Evolutionary conservation across 23 tunicate genomes (phyloP), one percentile per base, ranked within the genome.

Genomic region (Botrylloides violaceus): DNA sequence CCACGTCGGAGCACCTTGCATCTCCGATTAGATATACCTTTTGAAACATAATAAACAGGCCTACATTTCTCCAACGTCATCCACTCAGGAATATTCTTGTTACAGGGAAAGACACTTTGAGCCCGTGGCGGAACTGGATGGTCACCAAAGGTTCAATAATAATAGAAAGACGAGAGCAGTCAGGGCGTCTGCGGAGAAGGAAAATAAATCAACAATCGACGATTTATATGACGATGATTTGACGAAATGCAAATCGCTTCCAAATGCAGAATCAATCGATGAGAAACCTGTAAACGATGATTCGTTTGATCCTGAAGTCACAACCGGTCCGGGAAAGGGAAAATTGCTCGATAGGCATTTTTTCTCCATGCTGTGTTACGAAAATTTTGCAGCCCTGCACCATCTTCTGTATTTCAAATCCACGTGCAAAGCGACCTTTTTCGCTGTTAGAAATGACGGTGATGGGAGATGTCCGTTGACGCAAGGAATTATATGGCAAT

Each of bases 361-460:
- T 9, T 68, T 68, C 28, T 68, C 74, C 21, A 68, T 68, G 74
- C 58, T 68, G 6, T 68, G 74, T 35, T 68, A 36, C 74, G 74
- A 68, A 0, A 68, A 68, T 22, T 68, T 68, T 22, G 23, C 74
- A 6, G 36, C 74, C 2, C 7, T 68, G 32, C 56, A 37, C 36
- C 12, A 37, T 19, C 28, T 32, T 43, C 74, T 43, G 20, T 68
- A 68, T 36, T 19, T 68, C 27, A 35, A 32, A 43, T 68, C 74
- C 15, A 43, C 37, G 18, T 68, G 15, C 29, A 39, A 37, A 68
- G 21, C 37, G 58, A 68, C 74, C 20, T 63, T 63, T 28, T 15
- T 25, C 7, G 35, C 34, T 19, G 3, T 25, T 6, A 25, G 26
- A 19, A 33, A 19, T 6, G 74, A 68, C 32, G 25, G 37, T 21